Percentiles rank a stretch among this genome's conserved stretches.
phyloP scores from a whole-genome alignment of 2,888 invertebrate species.

The Copidosoma aretas region DNA sequence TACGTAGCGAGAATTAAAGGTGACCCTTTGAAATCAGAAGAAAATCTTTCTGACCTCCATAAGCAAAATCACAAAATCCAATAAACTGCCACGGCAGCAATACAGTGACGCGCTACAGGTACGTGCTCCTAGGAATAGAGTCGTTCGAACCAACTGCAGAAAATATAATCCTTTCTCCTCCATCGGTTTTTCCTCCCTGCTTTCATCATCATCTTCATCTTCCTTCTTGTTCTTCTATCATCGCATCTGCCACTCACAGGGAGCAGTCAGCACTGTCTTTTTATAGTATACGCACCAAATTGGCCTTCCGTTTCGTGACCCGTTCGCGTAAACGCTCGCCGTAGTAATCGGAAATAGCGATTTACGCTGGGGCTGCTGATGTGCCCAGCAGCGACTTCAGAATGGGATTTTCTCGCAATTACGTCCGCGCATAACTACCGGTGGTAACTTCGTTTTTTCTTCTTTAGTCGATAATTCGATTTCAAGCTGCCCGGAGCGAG shows the following conservation, averaged over 20 bases:
- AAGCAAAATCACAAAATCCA: too few species aligned
- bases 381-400: neutral
- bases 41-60: too few species aligned
- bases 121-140: too few species aligned
- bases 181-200: too few species aligned
- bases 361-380: neutral
- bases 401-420: slow-evolving; percentile 19
- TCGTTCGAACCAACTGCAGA: too few species aligned
- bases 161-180: too few species aligned
- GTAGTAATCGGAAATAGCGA: slow-evolving; percentile 30
- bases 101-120: too few species aligned
- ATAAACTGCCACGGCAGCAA: too few species aligned
- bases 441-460: neutral
- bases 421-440: neutral
- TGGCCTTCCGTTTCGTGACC: slow-evolving; percentile 22
- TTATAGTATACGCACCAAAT: slow-evolving; percentile 5
- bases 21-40: too few species aligned
- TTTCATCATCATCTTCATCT: too few species aligned
- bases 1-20: too few species aligned
- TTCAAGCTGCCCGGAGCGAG: neutral
- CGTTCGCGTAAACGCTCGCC: slow-evolving; percentile 1
- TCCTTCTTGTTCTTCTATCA: neutral
- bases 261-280: neutral
- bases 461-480: slow-evolving; percentile 15
- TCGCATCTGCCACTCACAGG: neutral